Percentiles rank a stretch among this genome's conserved stretches.
Evolutionary conservation across 2,888 invertebrate genomes (phyloP).

Genomic region (Nomada flava): DNA sequence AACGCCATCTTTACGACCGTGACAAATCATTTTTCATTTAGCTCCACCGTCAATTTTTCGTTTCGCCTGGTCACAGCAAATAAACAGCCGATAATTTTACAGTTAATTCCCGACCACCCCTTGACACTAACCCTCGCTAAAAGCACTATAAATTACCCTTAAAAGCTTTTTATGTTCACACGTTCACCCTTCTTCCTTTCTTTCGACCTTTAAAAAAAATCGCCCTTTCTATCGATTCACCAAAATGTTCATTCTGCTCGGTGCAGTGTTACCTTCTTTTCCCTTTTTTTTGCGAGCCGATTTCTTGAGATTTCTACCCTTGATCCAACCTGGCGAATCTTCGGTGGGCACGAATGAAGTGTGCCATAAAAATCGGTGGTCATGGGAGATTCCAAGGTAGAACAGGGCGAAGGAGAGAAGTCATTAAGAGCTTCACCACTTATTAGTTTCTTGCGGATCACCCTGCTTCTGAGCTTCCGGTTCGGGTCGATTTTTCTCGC

Average conservation of each 20-base stretch:
- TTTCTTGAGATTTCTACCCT: neutral
- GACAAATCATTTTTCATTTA: neutral
- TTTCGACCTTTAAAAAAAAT: neutral
- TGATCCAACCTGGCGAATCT: constrained; percentile 1
- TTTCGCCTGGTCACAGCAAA: neutral
- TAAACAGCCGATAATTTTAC: constrained; percentile 5
- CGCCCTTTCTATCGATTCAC: neutral
- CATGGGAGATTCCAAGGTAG: constrained; percentile 44
- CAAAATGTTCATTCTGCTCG: neutral
- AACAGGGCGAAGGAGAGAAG: constrained; percentile 50
- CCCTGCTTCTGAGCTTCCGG: neutral
- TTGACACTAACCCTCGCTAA: neutral
- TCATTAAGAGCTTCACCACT: constrained; percentile 56
- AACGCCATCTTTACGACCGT: neutral
- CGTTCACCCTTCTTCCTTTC: neutral
- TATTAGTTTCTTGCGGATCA: constrained; percentile 54
- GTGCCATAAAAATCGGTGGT: constrained; percentile 55
- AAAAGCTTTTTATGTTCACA: neutral
- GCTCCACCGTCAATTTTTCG: no score
- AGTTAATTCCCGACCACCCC: neutral
- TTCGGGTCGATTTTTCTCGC: neutral
- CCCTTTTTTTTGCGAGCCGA: neutral
- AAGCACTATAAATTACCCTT: neutral
- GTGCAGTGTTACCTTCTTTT: no score
- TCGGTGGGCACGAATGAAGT: neutral